Evolutionary conservation across 2,113 vertebrate species (phyloP).

Genomic region (Sciurus niger): DNA sequence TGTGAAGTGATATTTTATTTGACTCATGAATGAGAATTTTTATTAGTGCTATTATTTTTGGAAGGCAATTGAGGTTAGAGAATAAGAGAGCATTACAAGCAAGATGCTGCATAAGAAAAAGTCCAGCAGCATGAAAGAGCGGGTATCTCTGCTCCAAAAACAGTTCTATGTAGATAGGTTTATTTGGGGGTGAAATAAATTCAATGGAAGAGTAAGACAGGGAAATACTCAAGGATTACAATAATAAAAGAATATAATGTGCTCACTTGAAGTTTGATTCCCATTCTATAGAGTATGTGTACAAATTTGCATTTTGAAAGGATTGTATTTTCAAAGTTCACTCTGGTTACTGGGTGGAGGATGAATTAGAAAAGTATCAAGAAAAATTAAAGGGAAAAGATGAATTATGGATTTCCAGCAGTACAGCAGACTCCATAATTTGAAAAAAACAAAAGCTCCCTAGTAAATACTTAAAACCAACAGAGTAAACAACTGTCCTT

Average conservation of each 20-base stretch:
- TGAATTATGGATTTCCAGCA: background rate
- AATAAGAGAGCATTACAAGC: background rate
- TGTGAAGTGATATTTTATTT: background rate
- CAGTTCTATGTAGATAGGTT: background rate
- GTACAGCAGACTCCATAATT: background rate
- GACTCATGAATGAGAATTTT: background rate
- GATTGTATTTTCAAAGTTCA: background rate
- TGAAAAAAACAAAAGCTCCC: background rate
- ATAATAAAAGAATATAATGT: slow-evolving; percentile 43
- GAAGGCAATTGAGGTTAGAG: background rate
- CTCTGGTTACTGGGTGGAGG: background rate
- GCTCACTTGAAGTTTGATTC: background rate
- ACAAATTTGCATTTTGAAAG: slow-evolving; percentile 10
- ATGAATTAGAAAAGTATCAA: background rate
- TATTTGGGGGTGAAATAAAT: background rate
- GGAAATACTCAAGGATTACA: background rate
- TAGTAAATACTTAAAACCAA: slow-evolving; percentile 7
- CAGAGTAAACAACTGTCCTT: background rate
- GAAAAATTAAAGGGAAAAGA: background rate
- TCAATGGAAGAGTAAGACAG: background rate
- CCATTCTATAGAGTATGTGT: background rate
- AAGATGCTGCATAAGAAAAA: background rate
- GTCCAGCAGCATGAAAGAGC: background rate
- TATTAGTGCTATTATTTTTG: background rate
- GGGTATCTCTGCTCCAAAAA: background rate